Evolutionary conservation across 2,797 vertebrate species (phyloP).

Genomic region (Hylomyscus alleni): DNA sequence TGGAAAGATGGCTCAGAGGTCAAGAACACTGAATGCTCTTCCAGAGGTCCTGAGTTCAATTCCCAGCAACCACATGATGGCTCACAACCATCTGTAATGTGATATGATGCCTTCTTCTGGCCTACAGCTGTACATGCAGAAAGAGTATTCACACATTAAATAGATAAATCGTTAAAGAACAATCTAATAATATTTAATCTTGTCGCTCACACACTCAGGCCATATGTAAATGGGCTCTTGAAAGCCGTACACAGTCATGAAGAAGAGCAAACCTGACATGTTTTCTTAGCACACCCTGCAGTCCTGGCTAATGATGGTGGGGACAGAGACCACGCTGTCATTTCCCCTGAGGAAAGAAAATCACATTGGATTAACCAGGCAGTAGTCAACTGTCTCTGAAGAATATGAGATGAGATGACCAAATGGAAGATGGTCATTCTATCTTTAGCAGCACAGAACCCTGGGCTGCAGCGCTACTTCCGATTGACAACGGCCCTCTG

Average conservation of each 20-base stretch:
- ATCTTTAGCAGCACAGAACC: neutral
- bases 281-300: accelerated
- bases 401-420: conserved; percentile 30
- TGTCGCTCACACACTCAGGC: neutral
- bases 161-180: neutral
- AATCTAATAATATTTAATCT: neutral
- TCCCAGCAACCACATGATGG: neutral
- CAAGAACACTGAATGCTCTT: neutral
- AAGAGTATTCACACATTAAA: neutral
- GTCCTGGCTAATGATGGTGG: neutral
- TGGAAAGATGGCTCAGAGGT: neutral
- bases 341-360: neutral
- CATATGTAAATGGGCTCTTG: neutral
- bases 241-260: neutral
- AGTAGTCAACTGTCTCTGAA: neutral
- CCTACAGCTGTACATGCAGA: neutral
- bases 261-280: neutral
- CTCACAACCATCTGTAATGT: neutral
- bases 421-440: neutral
- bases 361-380: neutral
- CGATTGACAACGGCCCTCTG: neutral
- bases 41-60: neutral
- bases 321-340: neutral
- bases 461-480: neutral
- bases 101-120: neutral